phyloP scores from a whole-genome alignment of 2,113 vertebrate genomes.

The Ceyx cyanopectus region DNA sequence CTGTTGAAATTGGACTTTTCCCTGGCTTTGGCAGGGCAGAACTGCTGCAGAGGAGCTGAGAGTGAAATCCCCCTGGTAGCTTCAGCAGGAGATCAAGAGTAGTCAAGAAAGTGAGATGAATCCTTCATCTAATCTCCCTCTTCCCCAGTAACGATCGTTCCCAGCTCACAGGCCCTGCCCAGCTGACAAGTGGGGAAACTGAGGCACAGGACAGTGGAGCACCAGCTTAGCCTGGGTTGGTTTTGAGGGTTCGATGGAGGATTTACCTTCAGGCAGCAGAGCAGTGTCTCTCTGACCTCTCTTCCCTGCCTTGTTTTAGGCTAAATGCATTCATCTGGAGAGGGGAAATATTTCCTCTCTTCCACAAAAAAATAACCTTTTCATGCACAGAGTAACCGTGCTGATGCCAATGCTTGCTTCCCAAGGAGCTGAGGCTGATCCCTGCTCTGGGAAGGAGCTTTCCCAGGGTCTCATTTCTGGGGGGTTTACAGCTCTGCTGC shows the following conservation, averaged over 20 bases:
- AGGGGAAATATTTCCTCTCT: not conserved
- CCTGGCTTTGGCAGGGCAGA: constrained; percentile 4
- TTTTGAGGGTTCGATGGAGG: fast-evolving
- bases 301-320: not conserved
- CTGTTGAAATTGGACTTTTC: not conserved
- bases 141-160: not conserved
- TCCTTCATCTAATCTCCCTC: not conserved
- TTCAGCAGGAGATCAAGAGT: not conserved
- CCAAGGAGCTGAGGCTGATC: not conserved
- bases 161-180: not conserved
- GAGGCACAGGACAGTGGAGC: not conserved
- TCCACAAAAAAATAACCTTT: not conserved
- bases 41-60: not conserved
- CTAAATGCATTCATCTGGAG: not conserved
- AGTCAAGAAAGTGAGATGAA: not conserved
- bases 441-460: not conserved
- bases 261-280: fast-evolving
- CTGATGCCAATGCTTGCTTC: not conserved
- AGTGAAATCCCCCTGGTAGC: fast-evolving
- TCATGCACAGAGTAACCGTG: fast-evolving
- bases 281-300: fast-evolving
- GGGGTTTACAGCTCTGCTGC: not conserved
- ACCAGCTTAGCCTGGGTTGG: not conserved
- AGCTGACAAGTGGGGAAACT: fast-evolving
- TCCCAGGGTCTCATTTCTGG: not conserved